Evolutionary conservation across 23 tunicate species (phyloP), one percentile per base, ranked within the genome.

Genomic region (Corella eumyota): DNA sequence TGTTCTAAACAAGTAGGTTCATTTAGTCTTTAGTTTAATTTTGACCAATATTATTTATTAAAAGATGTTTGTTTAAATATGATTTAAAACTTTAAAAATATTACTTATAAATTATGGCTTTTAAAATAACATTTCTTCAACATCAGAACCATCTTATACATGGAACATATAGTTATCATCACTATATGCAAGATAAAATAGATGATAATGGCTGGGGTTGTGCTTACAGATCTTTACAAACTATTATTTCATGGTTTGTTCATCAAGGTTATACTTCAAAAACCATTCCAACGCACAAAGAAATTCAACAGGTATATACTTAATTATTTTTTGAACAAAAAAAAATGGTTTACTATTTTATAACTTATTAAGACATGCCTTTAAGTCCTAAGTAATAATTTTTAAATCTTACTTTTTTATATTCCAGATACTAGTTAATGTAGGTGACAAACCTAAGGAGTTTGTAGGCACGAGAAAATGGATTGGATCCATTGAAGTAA

Each of bases 161-260:
- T 50, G 99, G 95, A 5, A 46, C 13, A 1, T 93, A 93, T 47
- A 61, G 77, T 33, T 93, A 93, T 36, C 75, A 84, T 58, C 99
- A 93, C 45, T 93, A 93, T 74, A 87, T 61, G 67, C 99, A 93
- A 65, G 83, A 93, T 25, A 49, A 57, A 3, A 61, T 72, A 19
- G 74, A 93, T 64, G 99, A 93, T 60, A 73, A 65, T 33, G 99
- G 99, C 34, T 93, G 99, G 99, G 99, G 99, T 21, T 93, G 99
- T 69, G 90, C 99, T 2, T 93, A 93, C 50, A 34, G 99, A 0
- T 72, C 90, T 11, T 56, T 92, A 45, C 99, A 93, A 61, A 93
- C 99, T 13, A 46, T 87, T 17, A 37, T 77, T 0, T 93, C 99
- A 0, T 93, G 99, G 99, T 73, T 78, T 62, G 29, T 72, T 22